Base-by-base conservation (phyloP, 2,797 vertebrate genomes). In the Sphaeramia orbicularis region DNA sequence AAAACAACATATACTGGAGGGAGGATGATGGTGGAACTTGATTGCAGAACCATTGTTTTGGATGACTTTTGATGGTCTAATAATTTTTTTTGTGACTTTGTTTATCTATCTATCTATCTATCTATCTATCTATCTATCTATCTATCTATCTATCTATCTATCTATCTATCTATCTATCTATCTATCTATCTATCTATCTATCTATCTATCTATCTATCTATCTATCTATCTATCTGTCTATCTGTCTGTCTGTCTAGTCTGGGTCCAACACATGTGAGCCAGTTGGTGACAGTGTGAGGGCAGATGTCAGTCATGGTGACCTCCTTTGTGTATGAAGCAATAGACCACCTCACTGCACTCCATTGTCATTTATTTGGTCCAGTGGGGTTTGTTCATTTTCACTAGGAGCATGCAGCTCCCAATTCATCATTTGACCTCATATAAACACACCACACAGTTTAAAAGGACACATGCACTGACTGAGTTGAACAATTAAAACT, bases 361-460 rank as follows among this genome's bases (percentile, higher is more conserved):
- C 70, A 94, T 96, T 96, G 94, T 96, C 89, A 95, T 96, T 95
- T 92, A 94, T 87, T 84, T 71, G 90, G 78, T 90, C 80, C 78
- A 49, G 71, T 59, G 78, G 74, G 85, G 84, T 83, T 92, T 85
- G 84, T 92, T 91, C 65, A 71, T 81, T 83, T 92, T 80, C 73
- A 86, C 79, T 68, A 65, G 14, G 63, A 63, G 60, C 53, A 40
- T 7, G 14, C 55, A 18, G 51, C 15, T 43, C 50, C 44, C 73
- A 59, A 72, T 84, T 21, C 75, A 74, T 73, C 74, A 74, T 64
- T 14, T 0, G 16, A 40, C 32, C 48, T 16, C 51, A 51, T 10
- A 47, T n/a, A 60, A 15, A 43, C 51, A 36, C 60, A 47, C 1
- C 32, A 27, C 7, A 47, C 38, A 42, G 49, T 35, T 45, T 27